Conservation (phyloP, 2,888 invertebrate genomes). For the Tetranychus truncatus region DNA sequence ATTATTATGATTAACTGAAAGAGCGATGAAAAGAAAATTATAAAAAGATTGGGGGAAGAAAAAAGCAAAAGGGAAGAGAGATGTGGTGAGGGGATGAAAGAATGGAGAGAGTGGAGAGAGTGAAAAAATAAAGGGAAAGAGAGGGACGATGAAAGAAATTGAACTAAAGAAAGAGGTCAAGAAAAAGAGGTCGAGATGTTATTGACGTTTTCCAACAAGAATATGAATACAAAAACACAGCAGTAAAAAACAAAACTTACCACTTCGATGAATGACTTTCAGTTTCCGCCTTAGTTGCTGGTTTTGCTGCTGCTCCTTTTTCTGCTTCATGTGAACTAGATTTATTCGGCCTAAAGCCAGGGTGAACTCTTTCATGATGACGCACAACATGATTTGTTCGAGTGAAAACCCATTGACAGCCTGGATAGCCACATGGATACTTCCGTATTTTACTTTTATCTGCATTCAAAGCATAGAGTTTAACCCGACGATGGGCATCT, state of each 20-base stretch:
- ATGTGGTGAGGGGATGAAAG: too few relatives aligned
- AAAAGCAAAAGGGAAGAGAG: neutral
- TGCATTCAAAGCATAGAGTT: slow-evolving; percentile 94
- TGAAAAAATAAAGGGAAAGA: neutral
- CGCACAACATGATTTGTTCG: slow-evolving; percentile 15
- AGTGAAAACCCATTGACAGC: slow-evolving; percentile 16
- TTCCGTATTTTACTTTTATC: slow-evolving; percentile 7
- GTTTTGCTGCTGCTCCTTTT: too few relatives aligned
- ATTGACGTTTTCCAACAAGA: neutral
- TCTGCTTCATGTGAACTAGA: too few relatives aligned
- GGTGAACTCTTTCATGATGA: slow-evolving; percentile 13
- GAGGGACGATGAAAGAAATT: neutral
- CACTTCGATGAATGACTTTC: too few relatives aligned
- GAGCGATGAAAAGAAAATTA: neutral
- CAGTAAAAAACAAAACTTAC: neutral
- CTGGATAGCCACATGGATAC: slow-evolving; percentile 17
- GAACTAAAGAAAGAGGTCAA: slow-evolving; percentile 1
- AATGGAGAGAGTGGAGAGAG: too few relatives aligned
- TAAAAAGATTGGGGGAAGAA: neutral
- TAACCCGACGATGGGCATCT: slow-evolving; percentile 54
- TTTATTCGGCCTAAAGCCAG: slow-evolving; percentile 37
- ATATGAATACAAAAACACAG: neutral
- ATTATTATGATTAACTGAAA: neutral
- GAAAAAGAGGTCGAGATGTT: neutral
- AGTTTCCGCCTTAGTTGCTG: too few relatives aligned